Evolutionary conservation across 2,113 vertebrate species (phyloP), one percentile per base, ranked within the genome.

Genomic region (Athene noctua): DNA sequence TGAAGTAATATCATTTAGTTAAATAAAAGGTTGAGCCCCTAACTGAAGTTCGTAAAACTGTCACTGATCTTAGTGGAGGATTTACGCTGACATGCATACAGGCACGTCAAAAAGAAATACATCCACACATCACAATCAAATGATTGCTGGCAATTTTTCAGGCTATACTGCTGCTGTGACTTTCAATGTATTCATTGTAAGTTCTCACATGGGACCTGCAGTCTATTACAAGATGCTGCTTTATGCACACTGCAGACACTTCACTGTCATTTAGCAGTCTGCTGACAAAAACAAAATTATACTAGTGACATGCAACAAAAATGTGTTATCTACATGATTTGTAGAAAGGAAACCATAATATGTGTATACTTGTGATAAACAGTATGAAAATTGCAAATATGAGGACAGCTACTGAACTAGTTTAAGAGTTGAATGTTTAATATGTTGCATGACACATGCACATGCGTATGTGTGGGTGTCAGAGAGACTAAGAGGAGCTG

Each of bases 231-330:
- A 88, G 93, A 91, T n/a, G 38, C 18, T 89, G 90, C 78, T 94
- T 90, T 84, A 67, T 34, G 59, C 74, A 59, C 58, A 13, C 26
- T 49, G 80, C 55, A 95, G 92, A 86, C 72, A 59, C 78, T 85
- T 95, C 88, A 52, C 90, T 93, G 96, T 94, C 97, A 94, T 63
- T 75, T 83, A 96, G 57, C 44, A 80, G 91, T 65, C 83, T 96
- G 90, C 89, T 91, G 95, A 96, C 91, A 97, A 89, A 93, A 94
- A 72, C 73, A 94, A 97, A 96, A 96, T 77, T 94, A 92, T 52
- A 66, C 86, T 61, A 80, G 58, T 73, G 86, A 94, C 73, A 96
- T 11, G n/a, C 75, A 97, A 93, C 21, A 78, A 92, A 96, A 96
- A 97, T 42, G 62, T 94, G 88, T 52, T 90, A 97, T 52, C 55